These are phyloP conservation scores for Leucoptera coffeella DNA, from an alignment of 2,888 invertebrate genomes.

Conservation along the genomic window DNA sequence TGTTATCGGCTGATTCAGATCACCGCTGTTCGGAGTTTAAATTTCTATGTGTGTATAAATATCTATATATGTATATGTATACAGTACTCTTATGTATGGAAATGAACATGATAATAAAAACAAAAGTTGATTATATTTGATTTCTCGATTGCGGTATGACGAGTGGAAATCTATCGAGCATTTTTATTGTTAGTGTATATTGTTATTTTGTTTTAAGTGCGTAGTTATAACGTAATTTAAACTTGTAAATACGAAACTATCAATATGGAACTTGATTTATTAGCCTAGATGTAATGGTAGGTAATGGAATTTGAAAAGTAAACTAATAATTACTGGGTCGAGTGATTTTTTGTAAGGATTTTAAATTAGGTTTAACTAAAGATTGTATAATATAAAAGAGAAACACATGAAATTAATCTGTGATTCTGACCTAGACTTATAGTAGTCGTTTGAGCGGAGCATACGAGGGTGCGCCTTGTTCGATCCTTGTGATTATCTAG, in stretches of 20 bases:
- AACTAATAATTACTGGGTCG: conserved; percentile 38
- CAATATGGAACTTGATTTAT: conserved; percentile 36
- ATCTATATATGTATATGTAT: too few relatives aligned
- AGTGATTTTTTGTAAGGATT: conserved; percentile 38
- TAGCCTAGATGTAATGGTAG: conserved; percentile 40
- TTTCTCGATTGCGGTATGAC: conserved; percentile 39
- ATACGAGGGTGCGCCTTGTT: conserved; percentile 12
- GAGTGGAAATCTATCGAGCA: conserved; percentile 47
- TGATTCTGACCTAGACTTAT: conserved; percentile 52
- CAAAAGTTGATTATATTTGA: conserved; percentile 42
- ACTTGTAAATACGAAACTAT: conserved; percentile 45
- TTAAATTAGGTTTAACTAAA: conserved; percentile 19
- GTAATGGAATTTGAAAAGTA: conserved; percentile 22
- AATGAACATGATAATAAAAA: conserved; percentile 29
- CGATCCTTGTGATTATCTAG: not conserved
- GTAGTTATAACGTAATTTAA: conserved; percentile 47
- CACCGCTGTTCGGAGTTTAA: conserved; percentile 49
- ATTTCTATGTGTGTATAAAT: conserved; percentile 22
- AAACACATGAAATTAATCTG: conserved; percentile 52
- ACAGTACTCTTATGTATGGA: too few relatives aligned
- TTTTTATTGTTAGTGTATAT: conserved; percentile 52
- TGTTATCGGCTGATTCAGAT: conserved; percentile 48
- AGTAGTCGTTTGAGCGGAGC: conserved; percentile 36
- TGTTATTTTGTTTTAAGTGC: conserved; percentile 53
- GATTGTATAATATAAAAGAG: conserved; percentile 21